Percentiles rank a stretch among this genome's conserved stretches.
Conservation (phyloP, 1,140 invertebrate species). For the Octopus bimaculoides region DNA sequence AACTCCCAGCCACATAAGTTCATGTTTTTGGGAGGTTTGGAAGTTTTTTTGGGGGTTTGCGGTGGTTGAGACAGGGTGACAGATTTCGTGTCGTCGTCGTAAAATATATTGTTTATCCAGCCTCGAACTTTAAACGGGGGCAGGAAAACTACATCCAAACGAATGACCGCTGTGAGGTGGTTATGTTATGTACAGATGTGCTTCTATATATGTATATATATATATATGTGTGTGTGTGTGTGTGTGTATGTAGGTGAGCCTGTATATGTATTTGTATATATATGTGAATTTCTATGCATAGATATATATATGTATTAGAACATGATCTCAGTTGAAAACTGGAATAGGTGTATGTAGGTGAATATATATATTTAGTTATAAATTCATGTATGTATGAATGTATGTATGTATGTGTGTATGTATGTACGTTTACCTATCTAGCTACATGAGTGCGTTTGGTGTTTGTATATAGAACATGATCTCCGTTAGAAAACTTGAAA, state of each 20-base stretch:
- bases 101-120: neutral
- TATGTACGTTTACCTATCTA: no score
- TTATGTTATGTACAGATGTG: neutral
- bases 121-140: neutral
- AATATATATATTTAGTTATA: no score
- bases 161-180: neutral
- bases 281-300: no score
- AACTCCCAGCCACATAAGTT: constrained; percentile 1
- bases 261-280: no score
- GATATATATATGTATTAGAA: no score
- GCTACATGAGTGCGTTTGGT: no score
- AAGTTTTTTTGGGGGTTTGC: neutral
- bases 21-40: neutral
- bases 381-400: no score
- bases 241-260: neutral
- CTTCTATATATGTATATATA: neutral
- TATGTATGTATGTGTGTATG: no score
- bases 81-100: neutral
- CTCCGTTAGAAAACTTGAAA: no score
- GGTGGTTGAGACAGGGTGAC: neutral
- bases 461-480: no score
- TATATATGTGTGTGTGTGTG: neutral
- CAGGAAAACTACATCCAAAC: neutral
- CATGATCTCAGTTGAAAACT: no score
- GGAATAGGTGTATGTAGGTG: no score